Evolutionary conservation across 1,140 invertebrate species (phyloP).

Genomic region (Zaprionus nigranus): DNA sequence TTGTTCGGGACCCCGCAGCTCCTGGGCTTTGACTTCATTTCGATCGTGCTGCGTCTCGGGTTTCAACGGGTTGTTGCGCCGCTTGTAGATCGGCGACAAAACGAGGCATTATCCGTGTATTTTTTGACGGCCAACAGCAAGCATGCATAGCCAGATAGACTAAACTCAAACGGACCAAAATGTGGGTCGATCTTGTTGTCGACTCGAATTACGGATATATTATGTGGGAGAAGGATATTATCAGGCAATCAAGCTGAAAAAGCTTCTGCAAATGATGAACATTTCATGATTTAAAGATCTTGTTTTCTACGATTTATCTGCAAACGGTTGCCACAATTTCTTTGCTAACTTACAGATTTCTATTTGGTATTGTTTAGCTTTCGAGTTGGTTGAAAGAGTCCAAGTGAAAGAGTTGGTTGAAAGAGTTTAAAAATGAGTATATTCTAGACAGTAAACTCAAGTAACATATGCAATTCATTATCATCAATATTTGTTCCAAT

Average conservation of each 20-base stretch:
- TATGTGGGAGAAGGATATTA: background rate
- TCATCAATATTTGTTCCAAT: too few relatives aligned
- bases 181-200: constrained; percentile 23
- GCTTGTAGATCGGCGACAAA: constrained; percentile 45
- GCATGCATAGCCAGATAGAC: background rate
- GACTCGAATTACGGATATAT: constrained; percentile 5
- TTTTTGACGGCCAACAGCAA: constrained; percentile 15
- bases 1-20: constrained; percentile 22
- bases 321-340: background rate
- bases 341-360: too few relatives aligned
- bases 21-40: constrained; percentile 21
- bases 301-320: background rate
- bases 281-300: background rate
- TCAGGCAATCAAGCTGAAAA: background rate
- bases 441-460: too few relatives aligned
- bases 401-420: too few relatives aligned
- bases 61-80: constrained; percentile 49
- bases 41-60: constrained; percentile 58
- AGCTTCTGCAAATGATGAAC: background rate
- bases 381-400: too few relatives aligned
- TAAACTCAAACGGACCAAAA: background rate
- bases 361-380: too few relatives aligned
- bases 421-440: too few relatives aligned
- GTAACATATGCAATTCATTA: too few relatives aligned
- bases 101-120: constrained; percentile 56